A percentile compares a stretch with the other conserved stretches of the same genome.
Conservation (phyloP, 1,140 invertebrate genomes). For the Pseudomyrmex flavicornis region DNA sequence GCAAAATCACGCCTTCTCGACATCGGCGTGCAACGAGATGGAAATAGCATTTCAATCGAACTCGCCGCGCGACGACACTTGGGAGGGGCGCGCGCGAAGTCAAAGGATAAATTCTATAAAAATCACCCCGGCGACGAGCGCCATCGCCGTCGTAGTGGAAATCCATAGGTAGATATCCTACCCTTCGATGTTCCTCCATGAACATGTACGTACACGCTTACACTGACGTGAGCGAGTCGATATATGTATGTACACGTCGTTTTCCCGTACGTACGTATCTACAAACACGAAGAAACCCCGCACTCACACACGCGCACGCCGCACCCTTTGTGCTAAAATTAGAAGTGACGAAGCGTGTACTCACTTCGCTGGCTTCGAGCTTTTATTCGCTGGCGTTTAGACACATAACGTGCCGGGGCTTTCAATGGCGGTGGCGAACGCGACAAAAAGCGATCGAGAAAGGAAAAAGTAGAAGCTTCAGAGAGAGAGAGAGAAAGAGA, state of each 20-base stretch:
- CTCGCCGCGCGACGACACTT: slow-evolving; percentile 12
- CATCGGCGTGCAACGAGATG: slow-evolving; percentile 47
- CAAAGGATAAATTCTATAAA: slow-evolving; percentile 60
- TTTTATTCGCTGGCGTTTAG: slow-evolving; percentile 75
- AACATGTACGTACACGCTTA: slow-evolving; percentile 11
- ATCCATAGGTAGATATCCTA: slow-evolving; percentile 70
- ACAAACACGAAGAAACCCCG: slow-evolving; percentile 13
- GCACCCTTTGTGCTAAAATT: slow-evolving; percentile 83
- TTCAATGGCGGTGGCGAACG: slow-evolving; percentile 66
- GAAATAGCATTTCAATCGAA: slow-evolving; percentile 68
- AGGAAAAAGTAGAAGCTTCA: slow-evolving; percentile 1
- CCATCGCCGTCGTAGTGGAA: slow-evolving; percentile 53
- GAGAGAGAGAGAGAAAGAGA: neutral
- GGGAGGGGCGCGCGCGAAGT: slow-evolving; percentile 33
- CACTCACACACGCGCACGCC: slow-evolving; percentile 56
- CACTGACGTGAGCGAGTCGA: neutral
- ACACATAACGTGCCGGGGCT: slow-evolving; percentile 69
- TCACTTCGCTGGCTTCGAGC: slow-evolving; percentile 76
- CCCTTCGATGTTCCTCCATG: slow-evolving; percentile 51
- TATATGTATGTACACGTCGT: slow-evolving; percentile 16
- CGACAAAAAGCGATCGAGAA: too few species aligned
- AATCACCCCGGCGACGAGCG: slow-evolving; percentile 41
- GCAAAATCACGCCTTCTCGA: slow-evolving; percentile 27
- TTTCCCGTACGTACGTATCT: neutral
- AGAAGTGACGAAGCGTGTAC: slow-evolving; percentile 81